Conservation (phyloP, 2,797 vertebrate species). For the Sebastiscus albofasciatus region DNA sequence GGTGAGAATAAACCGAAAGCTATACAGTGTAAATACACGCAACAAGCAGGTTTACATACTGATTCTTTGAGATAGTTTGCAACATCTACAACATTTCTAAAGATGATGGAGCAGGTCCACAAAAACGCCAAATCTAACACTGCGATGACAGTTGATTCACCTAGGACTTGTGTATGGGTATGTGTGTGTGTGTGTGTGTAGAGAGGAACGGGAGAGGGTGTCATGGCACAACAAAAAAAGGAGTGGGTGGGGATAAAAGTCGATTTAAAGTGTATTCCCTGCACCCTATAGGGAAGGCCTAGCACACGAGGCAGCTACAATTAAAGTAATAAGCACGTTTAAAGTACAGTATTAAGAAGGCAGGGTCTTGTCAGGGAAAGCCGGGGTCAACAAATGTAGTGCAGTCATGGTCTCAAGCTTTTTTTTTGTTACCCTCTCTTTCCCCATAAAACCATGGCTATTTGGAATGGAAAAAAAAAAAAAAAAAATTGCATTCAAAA, state of each 20-base stretch:
- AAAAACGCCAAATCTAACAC: constrained; percentile 46
- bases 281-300: constrained; percentile 64
- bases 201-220: background rate
- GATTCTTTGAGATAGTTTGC: constrained; percentile 59
- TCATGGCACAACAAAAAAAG: constrained; percentile 53
- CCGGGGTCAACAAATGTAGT: constrained; percentile 80
- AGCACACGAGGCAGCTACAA: constrained; percentile 69
- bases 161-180: constrained; percentile 22
- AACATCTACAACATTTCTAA: constrained; percentile 64
- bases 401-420: constrained; percentile 81
- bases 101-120: constrained; percentile 50
- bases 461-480: constrained; percentile 70
- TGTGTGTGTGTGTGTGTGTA: background rate
- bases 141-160: constrained; percentile 31
- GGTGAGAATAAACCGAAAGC: constrained; percentile 58
- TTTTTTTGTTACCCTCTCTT: constrained; percentile 64
- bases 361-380: constrained; percentile 70
- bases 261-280: constrained; percentile 60
- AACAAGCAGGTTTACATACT: constrained; percentile 75
- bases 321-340: constrained; percentile 73
- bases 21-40: constrained; percentile 80
- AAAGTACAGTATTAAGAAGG: constrained; percentile 76
- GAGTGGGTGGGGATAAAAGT: constrained; percentile 9
- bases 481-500: constrained; percentile 48
- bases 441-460: constrained; percentile 80